Base-by-base conservation (phyloP, 2,797 vertebrate species). In the Sebastiscus tertius region DNA sequence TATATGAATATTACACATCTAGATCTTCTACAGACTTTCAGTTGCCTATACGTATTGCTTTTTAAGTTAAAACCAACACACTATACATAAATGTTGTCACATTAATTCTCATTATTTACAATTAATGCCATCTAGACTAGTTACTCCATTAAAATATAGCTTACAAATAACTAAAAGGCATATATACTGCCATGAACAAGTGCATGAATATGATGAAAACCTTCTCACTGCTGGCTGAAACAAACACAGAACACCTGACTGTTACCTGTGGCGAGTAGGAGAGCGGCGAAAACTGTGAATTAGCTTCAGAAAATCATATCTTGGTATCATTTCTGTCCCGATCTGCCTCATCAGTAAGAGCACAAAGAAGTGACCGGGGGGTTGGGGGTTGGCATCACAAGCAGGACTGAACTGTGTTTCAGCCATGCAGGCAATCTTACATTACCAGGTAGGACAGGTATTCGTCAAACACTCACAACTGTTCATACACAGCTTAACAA, bases 381-480 rank as follows among this genome's bases (percentile, higher is more conserved):
- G 49, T 46, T 1, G 8, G 42, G 42, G 39, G 8, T 60, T 27
- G 29, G 27, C 4, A n/a, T 29, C 11, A 26, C n/a, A 12, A 34
- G 18, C 8, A 61, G 36, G 36, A 39, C 12, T 39, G 36, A 39
- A 39, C 36, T 39, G 36, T 39, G 36, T 39, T 39, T 39, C 36
- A 39, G 36, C 36, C 36, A 0, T 39, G 36, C 36, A 6, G n/a
- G 18, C 6, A 70, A 29, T 58, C 59, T 34, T 65, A 20, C 33
- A 65, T 84, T 12, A 29, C 87, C 74, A 72, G 1, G 79, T 63
- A 13, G 33, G 7, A 39, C 6, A 62, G 52, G 16, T 13, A 86
- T 85, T 75, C n/a, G 0, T 11, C 46, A 84, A 76, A 79, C 67
- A 78, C 20, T 6, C 20, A 64, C 42, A 2, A 10, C 14, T 58